A percentile compares a stretch with the other conserved stretches of the same genome.
Evolutionary conservation across 2,888 invertebrate genomes (phyloP).

Genomic region (Ametastegia equiseti): DNA sequence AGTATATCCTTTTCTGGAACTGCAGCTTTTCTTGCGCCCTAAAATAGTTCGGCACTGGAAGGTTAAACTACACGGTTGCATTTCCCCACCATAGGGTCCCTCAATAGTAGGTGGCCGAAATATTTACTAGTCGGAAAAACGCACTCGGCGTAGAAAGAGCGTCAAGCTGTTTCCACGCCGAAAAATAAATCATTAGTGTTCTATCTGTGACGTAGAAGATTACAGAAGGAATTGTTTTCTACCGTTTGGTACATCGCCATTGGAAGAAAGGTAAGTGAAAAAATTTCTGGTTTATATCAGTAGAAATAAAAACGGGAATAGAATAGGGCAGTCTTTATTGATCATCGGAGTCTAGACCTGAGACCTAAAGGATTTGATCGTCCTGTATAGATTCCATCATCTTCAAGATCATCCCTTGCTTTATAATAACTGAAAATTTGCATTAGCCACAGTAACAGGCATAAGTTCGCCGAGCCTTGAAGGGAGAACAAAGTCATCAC

Average conservation of each 20-base stretch:
- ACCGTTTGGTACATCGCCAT: too few relatives aligned
- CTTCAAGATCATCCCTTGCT: neutral
- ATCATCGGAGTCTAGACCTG: too few relatives aligned
- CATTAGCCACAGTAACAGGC: neutral
- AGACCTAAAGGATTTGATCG: neutral
- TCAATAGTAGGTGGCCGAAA: neutral
- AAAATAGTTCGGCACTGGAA: constrained; percentile 6
- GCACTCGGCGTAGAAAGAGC: constrained; percentile 21
- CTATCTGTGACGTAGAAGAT: too few relatives aligned
- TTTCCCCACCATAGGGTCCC: constrained; percentile 14
- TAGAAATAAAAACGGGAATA: too few relatives aligned
- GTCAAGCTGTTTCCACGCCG: neutral
- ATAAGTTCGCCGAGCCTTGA: neutral
- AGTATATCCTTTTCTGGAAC: neutral
- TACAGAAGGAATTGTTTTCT: too few relatives aligned
- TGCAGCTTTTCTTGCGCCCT: neutral
- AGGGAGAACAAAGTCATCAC: neutral
- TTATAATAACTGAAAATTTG: neutral
- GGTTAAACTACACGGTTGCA: neutral
- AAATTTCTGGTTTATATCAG: too few relatives aligned
- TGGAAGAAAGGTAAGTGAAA: too few relatives aligned
- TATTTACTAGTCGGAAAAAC: constrained; percentile 22
- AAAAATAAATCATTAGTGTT: too few relatives aligned
- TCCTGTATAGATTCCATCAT: neutral
- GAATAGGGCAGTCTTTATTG: too few relatives aligned